Evolutionary conservation across 2,113 vertebrate genomes (phyloP), one percentile per base, ranked within the genome.

Genomic region (Coregonus clupeaformis): DNA sequence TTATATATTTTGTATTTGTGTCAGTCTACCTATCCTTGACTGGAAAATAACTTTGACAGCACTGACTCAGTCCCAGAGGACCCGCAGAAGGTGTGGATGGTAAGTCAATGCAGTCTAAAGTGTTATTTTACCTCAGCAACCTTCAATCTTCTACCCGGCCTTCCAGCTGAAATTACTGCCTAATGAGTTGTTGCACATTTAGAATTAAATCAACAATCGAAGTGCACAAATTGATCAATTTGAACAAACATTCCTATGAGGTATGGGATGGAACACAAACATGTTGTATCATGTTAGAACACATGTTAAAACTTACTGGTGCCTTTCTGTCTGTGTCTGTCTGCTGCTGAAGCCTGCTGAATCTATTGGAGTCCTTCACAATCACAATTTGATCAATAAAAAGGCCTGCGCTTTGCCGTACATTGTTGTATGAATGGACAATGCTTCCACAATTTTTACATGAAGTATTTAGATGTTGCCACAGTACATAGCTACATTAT

Each of bases 381-480:
- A 42, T 42, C 9, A 42, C 36, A 11, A 42, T 42, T 42, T 42
- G 9, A 42, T 42, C 36, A 11, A 42, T 42, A 42, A 42, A 11
- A 42, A 42, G 36, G 36, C 7, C 36, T 42, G 36, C 11, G 36
- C 2, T 42, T 42, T 42, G 9, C 36, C 9, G 36, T 42, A 42
- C 9, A 42, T 42, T 42, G 52, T 55, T 18, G 13, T 18, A 55
- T 18, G 16, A 14, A 55, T 20, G 52, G 52, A 70, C 20, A 67
- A 72, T 67, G 75, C 70, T 52, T 60, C 49, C 68, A 20, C 55
- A 79, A 59, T 71, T 69, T 66, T 42, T 68, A 47, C 59, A 55
- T 55, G 63, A 59, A 69, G 45, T 36, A 80, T 77, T 67, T 69
- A 77, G 77, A 78, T 69, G 63, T 20, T 14, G 16, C 52, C 20